Percentiles rank a stretch among this genome's conserved stretches.
Conservation (phyloP, 1,140 invertebrate genomes). For the Gryllus bimaculatus region DNA sequence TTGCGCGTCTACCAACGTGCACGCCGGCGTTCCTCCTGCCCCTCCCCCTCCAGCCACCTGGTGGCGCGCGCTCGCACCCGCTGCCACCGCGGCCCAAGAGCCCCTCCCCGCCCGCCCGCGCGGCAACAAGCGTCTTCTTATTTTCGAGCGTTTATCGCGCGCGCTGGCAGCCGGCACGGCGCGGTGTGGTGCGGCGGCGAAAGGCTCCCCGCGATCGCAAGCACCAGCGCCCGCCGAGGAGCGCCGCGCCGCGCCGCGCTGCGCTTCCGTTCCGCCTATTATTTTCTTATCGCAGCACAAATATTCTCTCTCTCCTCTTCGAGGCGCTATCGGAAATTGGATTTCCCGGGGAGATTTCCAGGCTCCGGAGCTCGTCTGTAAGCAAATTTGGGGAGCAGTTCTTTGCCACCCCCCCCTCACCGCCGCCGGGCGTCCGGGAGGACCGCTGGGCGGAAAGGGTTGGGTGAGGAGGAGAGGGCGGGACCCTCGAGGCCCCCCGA, state of each 20-base stretch:
- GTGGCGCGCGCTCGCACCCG: background rate
- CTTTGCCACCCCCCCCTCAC: background rate
- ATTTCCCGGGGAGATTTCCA: background rate
- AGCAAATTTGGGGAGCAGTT: background rate
- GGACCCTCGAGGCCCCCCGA: background rate
- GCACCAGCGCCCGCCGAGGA: too few relatives aligned
- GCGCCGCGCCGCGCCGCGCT: too few relatives aligned
- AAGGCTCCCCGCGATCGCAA: background rate
- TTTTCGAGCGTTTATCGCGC: background rate
- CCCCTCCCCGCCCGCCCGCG: too few relatives aligned
- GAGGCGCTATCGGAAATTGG: background rate
- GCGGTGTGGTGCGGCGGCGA: background rate
- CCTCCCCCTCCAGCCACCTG: too few relatives aligned
- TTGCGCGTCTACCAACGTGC: too few relatives aligned
- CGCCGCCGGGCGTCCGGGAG: too few relatives aligned
- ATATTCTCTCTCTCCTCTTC: background rate
- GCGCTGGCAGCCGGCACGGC: too few relatives aligned
- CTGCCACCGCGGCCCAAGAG: background rate
- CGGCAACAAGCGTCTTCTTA: background rate
- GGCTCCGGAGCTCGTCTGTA: background rate
- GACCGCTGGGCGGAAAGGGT: background rate
- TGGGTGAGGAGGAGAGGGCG: background rate
- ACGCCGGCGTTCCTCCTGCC: too few relatives aligned
- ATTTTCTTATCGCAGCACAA: slow-evolving; percentile 4
- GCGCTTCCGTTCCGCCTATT: background rate